A percentile compares a stretch with the other conserved stretches of the same genome.
These are phyloP conservation scores for Caenorhabditis auriculariae DNA, from an alignment of 2,888 invertebrate genomes.

Conservation along the genomic window DNA sequence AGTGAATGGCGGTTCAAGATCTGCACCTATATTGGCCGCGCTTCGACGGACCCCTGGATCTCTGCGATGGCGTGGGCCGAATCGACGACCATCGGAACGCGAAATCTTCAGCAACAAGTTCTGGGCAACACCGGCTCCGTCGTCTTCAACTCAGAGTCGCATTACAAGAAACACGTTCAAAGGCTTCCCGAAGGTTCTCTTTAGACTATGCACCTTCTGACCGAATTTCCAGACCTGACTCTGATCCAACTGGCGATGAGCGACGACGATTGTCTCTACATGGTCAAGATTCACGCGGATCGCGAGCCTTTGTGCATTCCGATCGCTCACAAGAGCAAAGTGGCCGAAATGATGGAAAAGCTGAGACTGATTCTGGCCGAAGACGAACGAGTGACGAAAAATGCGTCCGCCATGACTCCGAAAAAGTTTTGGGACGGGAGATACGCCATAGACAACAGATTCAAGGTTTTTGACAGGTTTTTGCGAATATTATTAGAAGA, in stretches of 20 bases:
- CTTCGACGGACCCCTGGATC: constrained; percentile 17
- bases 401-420: constrained; percentile 15
- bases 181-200: too few species aligned
- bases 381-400: constrained; percentile 19
- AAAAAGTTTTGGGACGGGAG: constrained; percentile 19
- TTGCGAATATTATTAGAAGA: too few species aligned
- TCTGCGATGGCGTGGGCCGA: constrained; percentile 30
- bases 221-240: constrained; percentile 18
- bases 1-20: constrained; percentile 33
- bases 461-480: too few species aligned
- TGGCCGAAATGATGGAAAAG: constrained; percentile 19
- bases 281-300: constrained; percentile 25
- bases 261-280: constrained; percentile 14
- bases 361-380: constrained; percentile 12
- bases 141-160: background rate
- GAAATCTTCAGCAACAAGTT: constrained; percentile 15
- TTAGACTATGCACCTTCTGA: too few species aligned
- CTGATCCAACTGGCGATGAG: constrained; percentile 21
- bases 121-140: background rate
- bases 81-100: constrained; percentile 24
- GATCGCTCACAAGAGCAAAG: constrained; percentile 16
- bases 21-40: constrained; percentile 25
- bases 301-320: constrained; percentile 28
- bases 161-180: background rate
- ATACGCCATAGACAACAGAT: constrained; percentile 12